Base-by-base conservation (phyloP, 2,888 invertebrate genomes). In the Scaptomyza parva region DNA sequence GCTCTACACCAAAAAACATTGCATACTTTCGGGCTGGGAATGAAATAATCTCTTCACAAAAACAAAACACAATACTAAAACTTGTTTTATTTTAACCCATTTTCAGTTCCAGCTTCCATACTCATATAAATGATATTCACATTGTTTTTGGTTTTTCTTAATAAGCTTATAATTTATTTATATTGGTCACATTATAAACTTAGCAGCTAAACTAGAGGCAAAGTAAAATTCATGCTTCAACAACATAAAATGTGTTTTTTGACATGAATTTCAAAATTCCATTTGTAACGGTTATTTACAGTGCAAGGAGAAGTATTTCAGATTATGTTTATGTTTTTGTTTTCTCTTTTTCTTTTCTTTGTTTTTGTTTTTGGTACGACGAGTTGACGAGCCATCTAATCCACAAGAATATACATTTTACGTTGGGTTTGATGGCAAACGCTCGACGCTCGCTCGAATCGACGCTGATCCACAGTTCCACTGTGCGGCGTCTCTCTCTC, bases 211-310 rank as follows among this genome's bases (percentile, higher is more conserved):
- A 43, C 54, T 64, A 67, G 62, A 62, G 45, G 24, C 26, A 28
- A 65, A 61, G 18, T 57, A 50, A 67, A 67, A 62, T 28, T 65
- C 48, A 6, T 58, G 75, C n/a, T n/a, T 58, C 70, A 58, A 65
- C n/a, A 57, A 44, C n/a, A 33, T 9, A 4, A 26, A 20, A 57
- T 9, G 48, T 22, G n/a, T n/a, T n/a, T 51, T 39, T 58, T 58
- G 45, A n/a, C 17, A 43, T 37, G 44, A 69, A 54, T 55, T 64
- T 64, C n/a, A 44, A 66, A 64, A 76, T 64, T 73, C 60, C 64
- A 61, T 61, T 9, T 9, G 41, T 41, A 53, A 58, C 78, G 64
- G 40, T 62, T 81, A 81, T 81, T 78, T 81, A 81, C 80, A 80
- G 66, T 78, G 73, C 61, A 59, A 12, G 50, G 37, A 45, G 41